Evolutionary conservation across 64 coral and sea anemone species (phyloP).

Genomic region (Porites australiensis): DNA sequence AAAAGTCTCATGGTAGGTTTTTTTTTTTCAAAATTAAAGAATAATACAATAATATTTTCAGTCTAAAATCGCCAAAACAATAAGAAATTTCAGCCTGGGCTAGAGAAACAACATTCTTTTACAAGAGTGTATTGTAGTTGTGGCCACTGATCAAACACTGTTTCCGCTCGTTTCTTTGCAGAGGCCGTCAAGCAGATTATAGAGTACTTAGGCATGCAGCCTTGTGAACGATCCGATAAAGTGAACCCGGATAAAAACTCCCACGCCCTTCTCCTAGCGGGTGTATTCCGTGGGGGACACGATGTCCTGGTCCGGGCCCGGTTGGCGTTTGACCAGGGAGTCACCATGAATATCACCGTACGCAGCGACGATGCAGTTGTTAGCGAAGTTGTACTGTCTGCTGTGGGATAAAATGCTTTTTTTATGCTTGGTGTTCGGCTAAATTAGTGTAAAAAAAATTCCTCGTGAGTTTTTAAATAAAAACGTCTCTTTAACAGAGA

Average conservation of each 20-base stretch:
- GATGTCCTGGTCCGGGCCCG: slow-evolving; percentile 91
- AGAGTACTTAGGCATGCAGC: slow-evolving; percentile 98
- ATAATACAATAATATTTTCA: too few species aligned
- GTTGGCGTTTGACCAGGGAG: slow-evolving; percentile 95
- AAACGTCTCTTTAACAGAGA: neutral
- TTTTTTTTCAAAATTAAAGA: too few species aligned
- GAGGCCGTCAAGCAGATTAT: slow-evolving; percentile 99
- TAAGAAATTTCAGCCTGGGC: too few species aligned
- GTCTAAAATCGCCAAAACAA: too few species aligned
- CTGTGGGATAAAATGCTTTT: slow-evolving; percentile 79
- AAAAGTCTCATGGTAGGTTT: too few species aligned
- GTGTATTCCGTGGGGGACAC: slow-evolving; percentile 92
- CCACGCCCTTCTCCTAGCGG: slow-evolving; percentile 87
- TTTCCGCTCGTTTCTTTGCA: slow-evolving; percentile 32
- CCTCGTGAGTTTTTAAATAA: neutral
- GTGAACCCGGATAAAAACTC: slow-evolving; percentile 93
- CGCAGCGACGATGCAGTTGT: slow-evolving; percentile 91
- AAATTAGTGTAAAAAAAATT: neutral
- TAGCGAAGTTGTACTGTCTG: slow-evolving; percentile 91
- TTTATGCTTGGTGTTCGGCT: neutral
- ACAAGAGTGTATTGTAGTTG: too few species aligned
- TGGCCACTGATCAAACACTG: neutral
- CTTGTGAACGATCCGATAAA: slow-evolving; percentile 92
- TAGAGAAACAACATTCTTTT: too few species aligned
- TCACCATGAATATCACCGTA: slow-evolving; percentile 98